phyloP scores from a whole-genome alignment of 2,113 vertebrate species.

The Monopterus albus region DNA sequence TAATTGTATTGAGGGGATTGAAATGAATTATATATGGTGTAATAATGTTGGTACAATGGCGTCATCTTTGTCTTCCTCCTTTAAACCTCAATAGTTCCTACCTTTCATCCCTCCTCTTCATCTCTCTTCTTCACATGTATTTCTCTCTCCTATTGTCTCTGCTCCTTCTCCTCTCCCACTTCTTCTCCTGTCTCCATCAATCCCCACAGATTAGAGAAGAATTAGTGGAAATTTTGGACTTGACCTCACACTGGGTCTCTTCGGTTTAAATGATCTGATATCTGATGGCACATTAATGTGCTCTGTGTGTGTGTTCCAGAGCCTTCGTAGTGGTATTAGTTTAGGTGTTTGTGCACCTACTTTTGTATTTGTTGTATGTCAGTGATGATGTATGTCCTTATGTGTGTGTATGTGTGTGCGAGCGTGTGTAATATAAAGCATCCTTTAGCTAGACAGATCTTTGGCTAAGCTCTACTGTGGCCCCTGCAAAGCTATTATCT shows the following conservation, averaged over 20 bases:
- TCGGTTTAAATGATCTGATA: slow-evolving; percentile 48
- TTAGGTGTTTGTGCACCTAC: slow-evolving; percentile 43
- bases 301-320: slow-evolving; percentile 28
- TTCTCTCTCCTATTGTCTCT: background rate
- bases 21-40: background rate
- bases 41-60: background rate
- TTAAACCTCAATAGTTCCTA: background rate
- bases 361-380: slow-evolving; percentile 44
- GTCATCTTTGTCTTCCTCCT: background rate
- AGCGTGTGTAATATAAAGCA: slow-evolving; percentile 53
- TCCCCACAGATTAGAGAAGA: slow-evolving; percentile 52
- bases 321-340: slow-evolving; percentile 9
- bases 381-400: slow-evolving; percentile 33
- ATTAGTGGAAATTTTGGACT: slow-evolving; percentile 63
- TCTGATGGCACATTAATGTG: slow-evolving; percentile 61
- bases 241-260: slow-evolving; percentile 48
- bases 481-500: slow-evolving; percentile 69
- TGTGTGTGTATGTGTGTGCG: slow-evolving; percentile 23
- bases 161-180: background rate
- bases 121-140: background rate
- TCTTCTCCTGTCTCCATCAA: slow-evolving; percentile 6
- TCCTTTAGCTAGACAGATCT: slow-evolving; percentile 65
- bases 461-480: slow-evolving; percentile 55
- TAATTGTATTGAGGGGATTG: background rate
- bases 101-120: background rate